phyloP scores from a whole-genome alignment of 2,888 invertebrate genomes.

The Scaptomyza reducta region DNA sequence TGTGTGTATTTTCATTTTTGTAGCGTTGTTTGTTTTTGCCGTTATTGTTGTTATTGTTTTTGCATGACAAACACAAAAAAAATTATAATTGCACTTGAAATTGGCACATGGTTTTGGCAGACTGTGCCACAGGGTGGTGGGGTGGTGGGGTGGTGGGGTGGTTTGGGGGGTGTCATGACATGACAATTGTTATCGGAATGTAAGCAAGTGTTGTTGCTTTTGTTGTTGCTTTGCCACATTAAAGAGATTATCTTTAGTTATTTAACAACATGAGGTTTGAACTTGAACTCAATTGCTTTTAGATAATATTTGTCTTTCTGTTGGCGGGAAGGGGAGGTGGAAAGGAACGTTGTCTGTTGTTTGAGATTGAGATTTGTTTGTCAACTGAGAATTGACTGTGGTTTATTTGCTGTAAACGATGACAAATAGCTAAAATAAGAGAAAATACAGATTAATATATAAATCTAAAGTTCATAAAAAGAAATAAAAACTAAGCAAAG shows the following conservation, averaged over 20 bases:
- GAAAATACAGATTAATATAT: not conserved
- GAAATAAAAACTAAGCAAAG: too few species aligned
- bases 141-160: not conserved
- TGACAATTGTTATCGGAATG: slow-evolving; percentile 55
- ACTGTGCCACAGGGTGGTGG: not conserved
- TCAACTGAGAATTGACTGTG: not conserved
- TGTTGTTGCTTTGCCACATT: slow-evolving; percentile 28
- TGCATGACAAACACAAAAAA: slow-evolving; percentile 75
- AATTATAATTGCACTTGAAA: slow-evolving; percentile 78
- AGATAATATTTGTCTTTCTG: slow-evolving; percentile 2
- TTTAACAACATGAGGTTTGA: slow-evolving; percentile 25
- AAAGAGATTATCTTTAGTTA: slow-evolving; percentile 35
- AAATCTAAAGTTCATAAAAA: too few species aligned
- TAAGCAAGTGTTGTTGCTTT: slow-evolving; percentile 8
- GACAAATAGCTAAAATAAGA: slow-evolving; percentile 3
- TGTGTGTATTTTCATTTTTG: not conserved
- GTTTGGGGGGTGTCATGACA: slow-evolving; percentile 14
- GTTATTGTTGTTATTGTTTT: slow-evolving; percentile 64
- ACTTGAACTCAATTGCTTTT: slow-evolving; percentile 45
- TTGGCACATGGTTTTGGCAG: slow-evolving; percentile 52
- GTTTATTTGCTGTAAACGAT: slow-evolving; percentile 2
- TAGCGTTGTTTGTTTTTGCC: not conserved
- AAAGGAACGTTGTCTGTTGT: not conserved
- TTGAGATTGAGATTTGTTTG: slow-evolving; percentile 18
- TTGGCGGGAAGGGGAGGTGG: not conserved